These are phyloP conservation scores for Aplochiton taeniatus DNA, from an alignment of 2,797 vertebrate genomes.

Conservation along the genomic window DNA sequence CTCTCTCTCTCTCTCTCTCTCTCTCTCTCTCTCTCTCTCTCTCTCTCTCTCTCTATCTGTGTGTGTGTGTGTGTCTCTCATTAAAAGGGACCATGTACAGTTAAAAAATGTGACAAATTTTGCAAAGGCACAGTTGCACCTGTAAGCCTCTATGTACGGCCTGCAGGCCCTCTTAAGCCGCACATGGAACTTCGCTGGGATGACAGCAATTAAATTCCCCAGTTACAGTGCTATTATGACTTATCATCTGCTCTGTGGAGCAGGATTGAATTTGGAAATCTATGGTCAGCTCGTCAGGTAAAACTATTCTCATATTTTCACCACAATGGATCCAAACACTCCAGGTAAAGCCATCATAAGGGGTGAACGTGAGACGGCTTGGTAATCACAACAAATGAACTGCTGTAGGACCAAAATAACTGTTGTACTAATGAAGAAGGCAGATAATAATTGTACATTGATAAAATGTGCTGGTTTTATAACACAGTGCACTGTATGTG, in stretches of 20 bases:
- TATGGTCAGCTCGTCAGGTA: constrained; percentile 29
- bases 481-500: constrained; percentile 31
- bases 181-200: constrained; percentile 59
- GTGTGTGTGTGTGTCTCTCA: constrained; percentile 26
- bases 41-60: background rate
- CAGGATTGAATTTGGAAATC: constrained; percentile 46
- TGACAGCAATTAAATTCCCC: constrained; percentile 74
- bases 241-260: constrained; percentile 51
- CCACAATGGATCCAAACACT: constrained; percentile 44
- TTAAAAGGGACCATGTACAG: constrained; percentile 52
- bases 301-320: constrained; percentile 29
- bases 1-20: too few species aligned
- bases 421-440: too few species aligned
- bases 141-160: constrained; percentile 62
- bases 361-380: too few species aligned
- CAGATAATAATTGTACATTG: too few species aligned
- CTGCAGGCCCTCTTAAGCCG: constrained; percentile 59
- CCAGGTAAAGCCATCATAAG: too few species aligned
- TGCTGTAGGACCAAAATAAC: too few species aligned
- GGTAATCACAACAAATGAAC: too few species aligned
- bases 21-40: too few species aligned
- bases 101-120: constrained; percentile 55
- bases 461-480: background rate
- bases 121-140: constrained; percentile 63
- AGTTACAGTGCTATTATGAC: constrained; percentile 60